Percentiles rank a stretch among this genome's conserved stretches.
phyloP scores from a whole-genome alignment of 2,797 vertebrate species.

The Takifugu ocellatus region DNA sequence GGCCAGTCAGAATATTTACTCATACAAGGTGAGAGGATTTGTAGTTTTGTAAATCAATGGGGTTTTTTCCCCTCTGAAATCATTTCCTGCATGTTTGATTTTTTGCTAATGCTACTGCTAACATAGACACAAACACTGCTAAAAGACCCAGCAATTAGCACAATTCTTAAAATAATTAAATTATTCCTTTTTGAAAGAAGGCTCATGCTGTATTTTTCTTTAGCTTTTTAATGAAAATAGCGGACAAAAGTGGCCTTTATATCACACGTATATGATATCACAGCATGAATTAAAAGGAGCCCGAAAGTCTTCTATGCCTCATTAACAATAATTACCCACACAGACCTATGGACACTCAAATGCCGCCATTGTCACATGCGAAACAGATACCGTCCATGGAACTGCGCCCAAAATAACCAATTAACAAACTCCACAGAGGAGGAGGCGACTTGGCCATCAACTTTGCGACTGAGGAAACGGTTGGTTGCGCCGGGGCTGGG shows the following conservation, averaged over 20 bases:
- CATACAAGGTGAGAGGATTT: too few relatives aligned
- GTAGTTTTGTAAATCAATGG: too few relatives aligned
- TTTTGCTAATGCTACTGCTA: too few relatives aligned
- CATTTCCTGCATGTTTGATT: too few relatives aligned
- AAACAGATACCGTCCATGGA: conserved; percentile 51
- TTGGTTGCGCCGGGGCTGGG: conserved; percentile 37
- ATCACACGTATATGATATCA: conserved; percentile 3
- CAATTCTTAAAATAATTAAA: too few relatives aligned
- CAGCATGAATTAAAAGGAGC: conserved; percentile 16
- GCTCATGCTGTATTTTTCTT: too few relatives aligned
- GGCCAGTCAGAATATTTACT: too few relatives aligned
- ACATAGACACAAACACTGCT: too few relatives aligned
- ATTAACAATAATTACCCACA: conserved; percentile 56
- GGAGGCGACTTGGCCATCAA: conserved; percentile 18
- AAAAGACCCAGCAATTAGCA: too few relatives aligned
- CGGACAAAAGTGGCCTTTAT: neutral
- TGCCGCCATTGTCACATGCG: conserved; percentile 47
- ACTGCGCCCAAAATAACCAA: conserved; percentile 38
- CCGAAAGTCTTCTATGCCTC: conserved; percentile 29
- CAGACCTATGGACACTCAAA: conserved; percentile 35
- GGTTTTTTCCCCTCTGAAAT: too few relatives aligned
- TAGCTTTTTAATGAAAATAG: too few relatives aligned
- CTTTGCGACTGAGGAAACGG: conserved; percentile 47
- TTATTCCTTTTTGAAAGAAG: too few relatives aligned
- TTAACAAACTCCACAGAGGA: conserved; percentile 44